Conservation (phyloP, 2,113 vertebrate species). For the Delphinapterus leucas region DNA sequence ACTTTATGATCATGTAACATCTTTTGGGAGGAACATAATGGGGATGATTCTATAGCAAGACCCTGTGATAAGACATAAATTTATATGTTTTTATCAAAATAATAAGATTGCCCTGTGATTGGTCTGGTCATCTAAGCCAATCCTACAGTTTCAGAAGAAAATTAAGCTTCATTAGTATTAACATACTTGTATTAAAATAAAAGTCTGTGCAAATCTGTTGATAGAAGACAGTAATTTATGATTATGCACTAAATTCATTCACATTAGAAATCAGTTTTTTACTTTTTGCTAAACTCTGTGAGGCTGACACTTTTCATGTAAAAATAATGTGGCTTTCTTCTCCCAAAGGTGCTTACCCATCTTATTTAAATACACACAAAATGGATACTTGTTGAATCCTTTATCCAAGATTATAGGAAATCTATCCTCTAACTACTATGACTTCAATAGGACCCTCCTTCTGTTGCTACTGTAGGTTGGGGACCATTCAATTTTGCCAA, state of each 20-base stretch:
- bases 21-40: not conserved
- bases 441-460: not conserved
- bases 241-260: not conserved
- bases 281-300: not conserved
- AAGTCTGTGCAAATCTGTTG: not conserved
- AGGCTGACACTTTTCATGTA: not conserved
- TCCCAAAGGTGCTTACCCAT: not conserved
- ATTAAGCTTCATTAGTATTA: not conserved
- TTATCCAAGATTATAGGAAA: not conserved
- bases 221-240: not conserved
- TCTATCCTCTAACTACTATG: not conserved
- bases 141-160: not conserved
- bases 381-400: not conserved
- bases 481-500: not conserved
- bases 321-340: not conserved
- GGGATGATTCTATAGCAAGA: not conserved
- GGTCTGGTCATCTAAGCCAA: not conserved
- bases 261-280: not conserved
- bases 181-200: not conserved
- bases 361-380: not conserved
- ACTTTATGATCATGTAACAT: slow-evolving; percentile 22
- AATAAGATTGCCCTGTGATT: not conserved
- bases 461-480: not conserved
- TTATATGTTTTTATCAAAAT: not conserved
- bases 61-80: not conserved